Percentiles rank a stretch among this genome's conserved stretches.
Conservation (phyloP, 1,140 invertebrate species). For the Scaptodrosophila lebanonensis region DNA sequence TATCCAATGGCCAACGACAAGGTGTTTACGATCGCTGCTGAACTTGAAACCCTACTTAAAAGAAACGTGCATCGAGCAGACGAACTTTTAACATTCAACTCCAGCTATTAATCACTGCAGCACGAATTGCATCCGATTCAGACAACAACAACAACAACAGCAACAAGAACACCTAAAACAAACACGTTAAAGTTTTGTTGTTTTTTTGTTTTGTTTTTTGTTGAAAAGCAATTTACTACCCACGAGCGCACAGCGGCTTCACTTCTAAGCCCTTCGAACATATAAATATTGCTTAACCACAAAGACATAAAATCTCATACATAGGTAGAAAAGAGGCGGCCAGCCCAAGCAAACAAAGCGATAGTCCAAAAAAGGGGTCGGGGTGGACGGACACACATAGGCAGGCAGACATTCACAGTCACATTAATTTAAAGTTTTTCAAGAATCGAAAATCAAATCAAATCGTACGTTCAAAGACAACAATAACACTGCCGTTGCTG, state of each 20-base stretch:
- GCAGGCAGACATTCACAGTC: slow-evolving; percentile 19
- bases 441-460: slow-evolving; percentile 25
- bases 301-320: slow-evolving; percentile 2
- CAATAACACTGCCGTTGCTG: background rate
- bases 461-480: slow-evolving; percentile 49
- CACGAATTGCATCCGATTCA: slow-evolving; percentile 36
- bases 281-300: slow-evolving; percentile 29
- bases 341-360: slow-evolving; percentile 32
- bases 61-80: no score
- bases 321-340: slow-evolving; percentile 11
- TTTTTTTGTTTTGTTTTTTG: no score
- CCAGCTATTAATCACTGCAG: slow-evolving; percentile 49
- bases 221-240: slow-evolving; percentile 14
- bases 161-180: slow-evolving; percentile 19
- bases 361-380: background rate
- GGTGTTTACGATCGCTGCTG: slow-evolving; percentile 51
- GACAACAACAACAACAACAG: slow-evolving; percentile 29
- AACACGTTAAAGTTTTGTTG: no score
- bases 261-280: background rate
- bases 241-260: background rate
- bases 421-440: slow-evolving; percentile 60
- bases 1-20: slow-evolving; percentile 31
- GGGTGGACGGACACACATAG: background rate
- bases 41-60: slow-evolving; percentile 42
- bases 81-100: background rate